Evolutionary conservation across 2,888 invertebrate species (phyloP).

Genomic region (Zelleria hepariella): DNA sequence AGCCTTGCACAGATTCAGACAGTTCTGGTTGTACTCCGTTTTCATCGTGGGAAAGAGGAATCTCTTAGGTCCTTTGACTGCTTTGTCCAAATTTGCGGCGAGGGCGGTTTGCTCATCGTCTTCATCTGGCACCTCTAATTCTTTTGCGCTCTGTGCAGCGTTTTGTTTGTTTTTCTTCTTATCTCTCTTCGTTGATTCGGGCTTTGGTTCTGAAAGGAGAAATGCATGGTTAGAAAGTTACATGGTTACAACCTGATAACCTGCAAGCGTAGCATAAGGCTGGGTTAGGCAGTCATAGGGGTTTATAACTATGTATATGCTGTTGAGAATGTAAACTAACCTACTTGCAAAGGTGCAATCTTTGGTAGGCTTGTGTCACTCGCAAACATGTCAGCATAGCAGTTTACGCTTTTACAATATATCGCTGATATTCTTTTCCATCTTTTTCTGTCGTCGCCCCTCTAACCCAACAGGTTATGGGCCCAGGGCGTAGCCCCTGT

Average conservation of each 20-base stretch:
- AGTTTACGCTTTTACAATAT: too few relatives aligned
- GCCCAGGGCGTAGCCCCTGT: too few relatives aligned
- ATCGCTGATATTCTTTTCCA: too few relatives aligned
- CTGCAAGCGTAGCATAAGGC: not conserved
- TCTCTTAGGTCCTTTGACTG: constrained; percentile 24
- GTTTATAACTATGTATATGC: too few relatives aligned
- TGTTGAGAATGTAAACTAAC: too few relatives aligned
- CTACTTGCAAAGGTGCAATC: too few relatives aligned
- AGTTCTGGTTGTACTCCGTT: constrained; percentile 22
- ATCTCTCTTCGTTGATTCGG: constrained; percentile 16
- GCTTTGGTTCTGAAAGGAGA: constrained; percentile 21
- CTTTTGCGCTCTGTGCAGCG: constrained; percentile 9
- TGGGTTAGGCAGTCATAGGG: not conserved
- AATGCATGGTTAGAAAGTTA: not conserved
- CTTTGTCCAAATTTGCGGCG: constrained; percentile 15
- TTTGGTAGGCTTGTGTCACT: too few relatives aligned
- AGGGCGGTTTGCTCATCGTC: constrained; percentile 7
- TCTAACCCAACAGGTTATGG: too few relatives aligned
- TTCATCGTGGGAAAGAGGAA: constrained; percentile 35
- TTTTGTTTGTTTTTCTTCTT: constrained; percentile 15
- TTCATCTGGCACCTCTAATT: constrained; percentile 8
- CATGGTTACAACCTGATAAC: not conserved
- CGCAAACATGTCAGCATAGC: too few relatives aligned
- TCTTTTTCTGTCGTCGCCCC: too few relatives aligned
- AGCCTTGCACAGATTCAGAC: constrained; percentile 19